Evolutionary conservation across 2,797 vertebrate genomes (phyloP).

Genomic region (Poecilia wingei): DNA sequence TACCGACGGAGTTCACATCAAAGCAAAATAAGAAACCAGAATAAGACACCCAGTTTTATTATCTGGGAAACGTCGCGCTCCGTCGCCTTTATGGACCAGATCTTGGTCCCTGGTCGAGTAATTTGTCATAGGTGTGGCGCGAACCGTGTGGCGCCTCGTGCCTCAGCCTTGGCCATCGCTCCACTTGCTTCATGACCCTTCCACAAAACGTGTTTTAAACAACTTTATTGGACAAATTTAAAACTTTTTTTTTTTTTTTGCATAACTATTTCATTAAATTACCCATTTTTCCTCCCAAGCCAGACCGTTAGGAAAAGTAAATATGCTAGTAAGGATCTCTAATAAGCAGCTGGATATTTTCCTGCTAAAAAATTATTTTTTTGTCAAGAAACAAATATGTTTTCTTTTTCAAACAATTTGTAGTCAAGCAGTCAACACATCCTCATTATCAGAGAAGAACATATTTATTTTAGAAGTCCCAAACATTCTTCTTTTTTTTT

Average conservation of each 20-base stretch:
- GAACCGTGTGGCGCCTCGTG: background rate
- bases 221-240: background rate
- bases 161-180: background rate
- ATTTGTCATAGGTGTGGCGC: background rate
- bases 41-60: background rate
- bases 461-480: background rate
- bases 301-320: background rate
- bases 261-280: background rate
- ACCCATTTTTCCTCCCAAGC: background rate
- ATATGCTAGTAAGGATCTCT: background rate
- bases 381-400: background rate
- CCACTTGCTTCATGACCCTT: background rate
- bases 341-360: background rate
- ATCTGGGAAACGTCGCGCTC: background rate
- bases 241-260: background rate
- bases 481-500: background rate
- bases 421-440: background rate
- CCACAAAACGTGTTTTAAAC: background rate
- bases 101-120: background rate
- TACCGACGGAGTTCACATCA: background rate
- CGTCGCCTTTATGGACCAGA: background rate
- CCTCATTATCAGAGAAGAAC: background rate
- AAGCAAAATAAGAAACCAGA: background rate
- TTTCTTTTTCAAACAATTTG: background rate
- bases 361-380: background rate